phyloP scores from a whole-genome alignment of 2,113 vertebrate species.

The Eretmochelys imbricata region DNA sequence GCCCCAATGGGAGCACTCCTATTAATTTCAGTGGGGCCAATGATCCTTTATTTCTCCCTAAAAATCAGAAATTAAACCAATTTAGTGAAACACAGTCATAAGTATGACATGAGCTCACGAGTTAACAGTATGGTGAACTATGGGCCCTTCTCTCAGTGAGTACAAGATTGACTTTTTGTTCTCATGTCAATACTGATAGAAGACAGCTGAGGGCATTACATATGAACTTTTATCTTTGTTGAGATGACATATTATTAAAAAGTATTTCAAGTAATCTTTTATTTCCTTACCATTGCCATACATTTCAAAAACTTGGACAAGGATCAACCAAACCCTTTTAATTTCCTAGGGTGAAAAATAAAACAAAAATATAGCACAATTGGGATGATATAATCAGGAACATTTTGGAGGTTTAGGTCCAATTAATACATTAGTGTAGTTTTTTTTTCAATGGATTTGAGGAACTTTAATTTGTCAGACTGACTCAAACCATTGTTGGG shows the following conservation, averaged over 20 bases:
- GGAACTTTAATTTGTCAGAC: slow-evolving; percentile 55
- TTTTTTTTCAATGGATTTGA: slow-evolving; percentile 58
- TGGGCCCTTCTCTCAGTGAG: background rate
- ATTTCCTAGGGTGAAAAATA: slow-evolving; percentile 70
- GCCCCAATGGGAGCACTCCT: background rate
- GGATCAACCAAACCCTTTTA: slow-evolving; percentile 68
- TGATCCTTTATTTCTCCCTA: background rate
- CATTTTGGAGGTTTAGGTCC: slow-evolving; percentile 67
- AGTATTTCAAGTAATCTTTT: slow-evolving; percentile 70
- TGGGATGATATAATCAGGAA: slow-evolving; percentile 74
- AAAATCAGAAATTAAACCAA: background rate
- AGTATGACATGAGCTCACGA: slow-evolving; percentile 22
- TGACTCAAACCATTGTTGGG: slow-evolving; percentile 50
- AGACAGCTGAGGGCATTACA: slow-evolving; percentile 66
- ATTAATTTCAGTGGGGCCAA: accelerated
- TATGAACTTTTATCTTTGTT: slow-evolving; percentile 72
- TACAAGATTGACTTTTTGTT: background rate
- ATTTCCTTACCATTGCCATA: slow-evolving; percentile 74
- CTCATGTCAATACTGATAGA: slow-evolving; percentile 32
- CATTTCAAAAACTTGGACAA: slow-evolving; percentile 60
- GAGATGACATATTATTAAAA: slow-evolving; percentile 76
- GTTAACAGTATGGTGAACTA: slow-evolving; percentile 34
- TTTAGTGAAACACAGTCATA: background rate
- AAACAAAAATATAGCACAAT: slow-evolving; percentile 65
- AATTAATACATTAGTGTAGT: slow-evolving; percentile 56